phyloP scores from a whole-genome alignment of 2,797 vertebrate genomes.

The Mormyrops attenuatus region DNA sequence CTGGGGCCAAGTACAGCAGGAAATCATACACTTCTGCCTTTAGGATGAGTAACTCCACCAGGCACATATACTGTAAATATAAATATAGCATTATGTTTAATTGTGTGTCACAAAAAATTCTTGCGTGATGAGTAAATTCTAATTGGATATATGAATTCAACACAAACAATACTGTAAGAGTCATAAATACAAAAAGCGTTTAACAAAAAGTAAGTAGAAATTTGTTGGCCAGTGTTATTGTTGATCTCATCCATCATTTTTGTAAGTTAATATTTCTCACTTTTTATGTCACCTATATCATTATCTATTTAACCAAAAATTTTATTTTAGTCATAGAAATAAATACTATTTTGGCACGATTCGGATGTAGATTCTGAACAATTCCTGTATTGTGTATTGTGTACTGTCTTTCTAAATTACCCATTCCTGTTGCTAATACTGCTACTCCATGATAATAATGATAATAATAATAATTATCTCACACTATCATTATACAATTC shows the following conservation, averaged over 20 bases:
- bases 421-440: not conserved
- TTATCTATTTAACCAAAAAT: not conserved
- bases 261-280: not conserved
- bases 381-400: not conserved
- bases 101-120: not conserved
- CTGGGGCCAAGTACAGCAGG: not conserved
- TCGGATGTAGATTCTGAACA: not conserved
- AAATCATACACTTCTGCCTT: not conserved
- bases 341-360: not conserved
- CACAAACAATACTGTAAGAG: not conserved
- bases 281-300: not conserved
- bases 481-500: slow-evolving; percentile 8
- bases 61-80: too few relatives aligned
- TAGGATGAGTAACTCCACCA: not conserved
- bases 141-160: not conserved
- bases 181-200: not conserved
- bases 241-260: not conserved
- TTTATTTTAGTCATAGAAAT: not conserved
- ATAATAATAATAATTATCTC: slow-evolving; percentile 10
- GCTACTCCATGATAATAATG: slow-evolving; percentile 4
- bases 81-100: not conserved
- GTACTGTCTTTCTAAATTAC: not conserved
- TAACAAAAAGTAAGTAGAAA: not conserved
- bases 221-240: not conserved
- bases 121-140: not conserved